phyloP scores from a whole-genome alignment of 2,888 invertebrate species.

The Aphidius colemani region DNA sequence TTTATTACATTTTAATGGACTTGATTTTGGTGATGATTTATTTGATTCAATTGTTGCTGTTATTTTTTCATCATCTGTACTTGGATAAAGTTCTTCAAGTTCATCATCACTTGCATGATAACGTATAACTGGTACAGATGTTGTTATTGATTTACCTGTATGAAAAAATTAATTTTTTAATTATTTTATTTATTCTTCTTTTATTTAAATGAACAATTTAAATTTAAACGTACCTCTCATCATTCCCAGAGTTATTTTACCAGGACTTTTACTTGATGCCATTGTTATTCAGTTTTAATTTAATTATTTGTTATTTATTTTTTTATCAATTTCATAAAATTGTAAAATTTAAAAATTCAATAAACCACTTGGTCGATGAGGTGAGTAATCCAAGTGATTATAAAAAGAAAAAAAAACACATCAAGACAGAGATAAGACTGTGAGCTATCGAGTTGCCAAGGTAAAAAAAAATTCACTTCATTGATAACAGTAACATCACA shows the following conservation, averaged over 20 bases:
- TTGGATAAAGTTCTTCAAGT: constrained; percentile 70
- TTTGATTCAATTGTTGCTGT: constrained; percentile 60
- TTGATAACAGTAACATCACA: too few species aligned
- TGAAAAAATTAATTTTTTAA: constrained; percentile 3
- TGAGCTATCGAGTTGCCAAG: too few species aligned
- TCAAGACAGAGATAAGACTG: too few species aligned
- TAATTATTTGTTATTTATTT: too few species aligned
- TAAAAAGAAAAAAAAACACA: too few species aligned
- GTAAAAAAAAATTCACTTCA: too few species aligned
- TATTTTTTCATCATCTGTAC: constrained; percentile 65
- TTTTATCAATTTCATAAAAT: too few species aligned
- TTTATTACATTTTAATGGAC: constrained; percentile 57
- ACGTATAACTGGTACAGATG: constrained; percentile 66
- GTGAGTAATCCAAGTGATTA: too few species aligned
- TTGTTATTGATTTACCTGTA: constrained; percentile 59
- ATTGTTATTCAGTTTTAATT: constrained; percentile 33
- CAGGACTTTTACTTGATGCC: constrained; percentile 52
- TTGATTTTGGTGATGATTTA: constrained; percentile 53
- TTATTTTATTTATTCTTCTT: not conserved
- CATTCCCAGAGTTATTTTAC: constrained; percentile 56
- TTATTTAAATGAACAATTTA: not conserved
- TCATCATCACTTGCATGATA: constrained; percentile 80
- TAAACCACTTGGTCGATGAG: not conserved
- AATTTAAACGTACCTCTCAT: constrained; percentile 49
- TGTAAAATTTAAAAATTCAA: not conserved